Evolutionary conservation across 2,113 vertebrate species (phyloP), one percentile per base, ranked within the genome.

Genomic region (Ceratotherium simum): DNA sequence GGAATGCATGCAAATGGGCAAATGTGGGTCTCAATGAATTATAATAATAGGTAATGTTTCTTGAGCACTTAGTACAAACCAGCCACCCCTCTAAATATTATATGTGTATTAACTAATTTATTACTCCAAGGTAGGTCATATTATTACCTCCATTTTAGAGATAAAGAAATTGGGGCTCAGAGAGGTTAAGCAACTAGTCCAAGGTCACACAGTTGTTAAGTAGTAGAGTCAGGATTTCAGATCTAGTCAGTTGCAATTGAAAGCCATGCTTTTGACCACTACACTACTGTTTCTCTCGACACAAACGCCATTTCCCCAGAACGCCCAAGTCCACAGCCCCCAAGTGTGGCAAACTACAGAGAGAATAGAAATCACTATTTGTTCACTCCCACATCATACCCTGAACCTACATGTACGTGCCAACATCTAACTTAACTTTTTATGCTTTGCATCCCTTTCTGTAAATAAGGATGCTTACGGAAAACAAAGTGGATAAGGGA

Each of bases 131-230:
- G 31, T 56, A 70, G 21, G 4, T 56, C 36, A 25, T 75, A 23
- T 62, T n/a, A 70, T 76, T 36, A 86, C 25, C n/a, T 90, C 17
- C n/a, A 14, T 73, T 78, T 92, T 84, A 78, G 54, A 96, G 54
- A 81, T 20, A 79, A 80, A 70, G 51, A 91, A 91, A 72, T 46
- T 65, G 58, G 82, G 31, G 58, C 42, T 64, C 75, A 94, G 69
- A 93, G 21, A 58, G 7, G 58, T 90, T 69, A 83, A 58, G 21
- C 8, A 79, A 62, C 3, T 11, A 69, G 5, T 42, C 48, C 25
- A 58, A 58, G 62, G 42, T 87, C 69, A 79, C 88, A 62, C 11
- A 54, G 27, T 31, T 87, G 2, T 58, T 67, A 46, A 17, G 14
- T 80, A 67, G 46, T 79, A 29, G 29, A 60, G 16, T 93, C 58